Conservation (phyloP, 2,888 invertebrate genomes). For the Oasisia sp. region DNA sequence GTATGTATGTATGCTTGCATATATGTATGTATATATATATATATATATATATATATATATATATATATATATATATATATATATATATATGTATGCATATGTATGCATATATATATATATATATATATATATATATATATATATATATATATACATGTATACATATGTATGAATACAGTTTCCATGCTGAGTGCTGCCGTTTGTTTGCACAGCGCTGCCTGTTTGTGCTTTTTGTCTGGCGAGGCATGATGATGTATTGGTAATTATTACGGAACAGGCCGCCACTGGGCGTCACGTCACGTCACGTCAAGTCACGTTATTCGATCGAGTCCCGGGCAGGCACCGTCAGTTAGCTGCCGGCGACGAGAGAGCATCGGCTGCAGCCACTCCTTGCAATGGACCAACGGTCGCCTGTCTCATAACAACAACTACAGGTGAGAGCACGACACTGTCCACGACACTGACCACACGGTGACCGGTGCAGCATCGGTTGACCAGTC, state of each 20-base stretch:
- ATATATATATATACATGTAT: not conserved
- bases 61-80: too few species aligned
- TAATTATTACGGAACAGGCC: not conserved
- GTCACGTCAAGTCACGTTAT: not conserved
- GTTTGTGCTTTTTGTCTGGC: not conserved
- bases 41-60: too few species aligned
- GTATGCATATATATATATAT: too few species aligned
- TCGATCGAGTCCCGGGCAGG: not conserved
- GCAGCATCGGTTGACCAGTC: not conserved
- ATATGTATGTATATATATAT: too few species aligned
- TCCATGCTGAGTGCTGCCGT: too few species aligned
- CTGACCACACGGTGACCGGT: not conserved
- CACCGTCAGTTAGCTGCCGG: not conserved
- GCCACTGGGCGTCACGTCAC: not conserved
- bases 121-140: too few species aligned
- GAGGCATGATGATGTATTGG: not conserved
- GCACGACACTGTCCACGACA: not conserved
- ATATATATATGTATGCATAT: too few species aligned
- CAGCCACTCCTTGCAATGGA: not conserved
- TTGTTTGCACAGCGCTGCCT: not conserved
- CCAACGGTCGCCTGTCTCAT: not conserved
- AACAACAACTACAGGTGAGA: conserved; percentile 1
- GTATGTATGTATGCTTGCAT: too few species aligned
- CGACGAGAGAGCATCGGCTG: not conserved
- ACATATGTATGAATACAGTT: not conserved